Conservation (phyloP, 2,797 vertebrate species). For the Pristis pectinata region DNA sequence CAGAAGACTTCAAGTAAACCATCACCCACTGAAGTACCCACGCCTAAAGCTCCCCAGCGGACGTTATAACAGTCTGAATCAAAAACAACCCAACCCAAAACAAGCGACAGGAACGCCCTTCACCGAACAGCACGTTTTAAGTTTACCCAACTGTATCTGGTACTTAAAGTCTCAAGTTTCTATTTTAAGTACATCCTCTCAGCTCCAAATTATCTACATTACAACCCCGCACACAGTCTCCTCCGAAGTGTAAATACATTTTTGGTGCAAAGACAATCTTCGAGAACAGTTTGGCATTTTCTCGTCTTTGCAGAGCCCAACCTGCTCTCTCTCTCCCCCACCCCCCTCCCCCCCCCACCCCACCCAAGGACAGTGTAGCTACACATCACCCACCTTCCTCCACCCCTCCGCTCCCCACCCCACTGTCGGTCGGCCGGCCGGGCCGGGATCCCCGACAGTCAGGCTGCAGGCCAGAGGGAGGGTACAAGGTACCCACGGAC, state of each 20-base stretch:
- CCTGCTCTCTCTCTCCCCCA: too few species aligned
- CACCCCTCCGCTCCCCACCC: neutral
- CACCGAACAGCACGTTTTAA: neutral
- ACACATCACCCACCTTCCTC: too few species aligned
- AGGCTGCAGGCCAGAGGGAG: neutral
- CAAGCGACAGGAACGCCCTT: neutral
- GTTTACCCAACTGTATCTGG: neutral
- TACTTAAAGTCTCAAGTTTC: neutral
- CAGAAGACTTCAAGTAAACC: neutral
- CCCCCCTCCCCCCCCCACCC: neutral
- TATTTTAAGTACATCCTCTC: neutral
- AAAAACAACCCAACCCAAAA: slow-evolving; percentile 19
- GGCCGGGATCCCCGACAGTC: too few species aligned
- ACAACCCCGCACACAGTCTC: neutral
- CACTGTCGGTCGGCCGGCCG: too few species aligned
- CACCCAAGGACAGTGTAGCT: too few species aligned
- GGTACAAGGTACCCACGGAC: neutral
- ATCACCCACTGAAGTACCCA: neutral
- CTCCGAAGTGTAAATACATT: neutral
- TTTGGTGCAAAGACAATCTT: neutral
- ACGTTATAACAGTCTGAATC: slow-evolving; percentile 8
- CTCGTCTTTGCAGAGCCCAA: too few species aligned
- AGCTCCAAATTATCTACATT: neutral
- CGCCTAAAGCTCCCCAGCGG: slow-evolving; percentile 15
- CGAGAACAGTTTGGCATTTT: neutral